Evolutionary conservation across 92 coral and sea anemone genomes (phyloP).

Genomic region (Zoanthus solanderi): DNA sequence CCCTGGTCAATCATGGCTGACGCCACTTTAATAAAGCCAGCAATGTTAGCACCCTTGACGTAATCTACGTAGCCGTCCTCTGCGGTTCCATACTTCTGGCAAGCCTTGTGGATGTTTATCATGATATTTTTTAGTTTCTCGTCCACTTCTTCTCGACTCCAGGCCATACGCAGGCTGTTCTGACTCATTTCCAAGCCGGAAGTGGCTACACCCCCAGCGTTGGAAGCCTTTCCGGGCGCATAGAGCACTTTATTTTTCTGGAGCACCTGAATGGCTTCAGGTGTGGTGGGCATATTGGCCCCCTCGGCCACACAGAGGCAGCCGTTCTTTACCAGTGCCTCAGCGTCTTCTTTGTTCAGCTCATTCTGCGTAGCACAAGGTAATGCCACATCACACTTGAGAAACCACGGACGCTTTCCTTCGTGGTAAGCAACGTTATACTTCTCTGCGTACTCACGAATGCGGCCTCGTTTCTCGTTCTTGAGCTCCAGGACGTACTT

Average conservation of each 20-base stretch:
- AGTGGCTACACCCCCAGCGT: slow-evolving; percentile 92
- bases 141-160: slow-evolving; percentile 83
- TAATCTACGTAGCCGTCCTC: slow-evolving; percentile 82
- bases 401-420: slow-evolving; percentile 86
- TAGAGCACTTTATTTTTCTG: slow-evolving; percentile 72
- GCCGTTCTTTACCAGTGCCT: slow-evolving; percentile 81
- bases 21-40: slow-evolving; percentile 92
- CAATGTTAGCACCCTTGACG: slow-evolving; percentile 87
- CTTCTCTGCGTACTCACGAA: slow-evolving; percentile 80
- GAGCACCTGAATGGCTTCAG: slow-evolving; percentile 81
- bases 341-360: slow-evolving; percentile 77
- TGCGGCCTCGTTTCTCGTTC: slow-evolving; percentile 88
- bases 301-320: slow-evolving; percentile 84
- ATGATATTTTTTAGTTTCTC: slow-evolving; percentile 67
- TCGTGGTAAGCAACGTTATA: slow-evolving; percentile 79
- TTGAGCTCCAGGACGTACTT: slow-evolving; percentile 83
- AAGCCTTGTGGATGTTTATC: slow-evolving; percentile 64
- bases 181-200: slow-evolving; percentile 95
- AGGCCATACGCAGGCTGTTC: slow-evolving; percentile 83
- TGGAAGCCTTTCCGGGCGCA: slow-evolving; percentile 90
- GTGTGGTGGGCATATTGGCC: slow-evolving; percentile 89
- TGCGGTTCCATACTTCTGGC: slow-evolving; percentile 71
- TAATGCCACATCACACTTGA: slow-evolving; percentile 85
- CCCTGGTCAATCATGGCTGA: slow-evolving; percentile 88
- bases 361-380: slow-evolving; percentile 93